Evolutionary conservation across 2,888 invertebrate species (phyloP).

Genomic region (Himalopsyche tibetana): DNA sequence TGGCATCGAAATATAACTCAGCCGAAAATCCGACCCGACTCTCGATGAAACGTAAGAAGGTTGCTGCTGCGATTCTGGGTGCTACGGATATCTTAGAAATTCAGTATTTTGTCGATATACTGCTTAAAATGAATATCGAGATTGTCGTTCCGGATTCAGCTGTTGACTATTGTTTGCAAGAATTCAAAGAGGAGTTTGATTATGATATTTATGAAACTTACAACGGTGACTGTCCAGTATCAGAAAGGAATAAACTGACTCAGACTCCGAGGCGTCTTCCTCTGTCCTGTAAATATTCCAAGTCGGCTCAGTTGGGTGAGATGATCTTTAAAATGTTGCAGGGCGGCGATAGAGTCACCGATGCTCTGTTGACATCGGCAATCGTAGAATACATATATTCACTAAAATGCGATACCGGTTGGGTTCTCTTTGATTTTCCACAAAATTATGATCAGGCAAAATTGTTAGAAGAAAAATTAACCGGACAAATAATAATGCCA

Average conservation of each 20-base stretch:
- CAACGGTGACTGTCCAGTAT: constrained; percentile 55
- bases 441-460: constrained; percentile 77
- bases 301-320: constrained; percentile 77
- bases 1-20: constrained; percentile 75
- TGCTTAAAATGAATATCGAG: constrained; percentile 72
- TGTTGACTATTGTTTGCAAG: constrained; percentile 78
- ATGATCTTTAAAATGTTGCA: constrained; percentile 76
- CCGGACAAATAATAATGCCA: constrained; percentile 72
- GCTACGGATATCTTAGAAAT: constrained; percentile 72
- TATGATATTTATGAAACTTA: too few species aligned
- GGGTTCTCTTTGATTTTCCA: constrained; percentile 82
- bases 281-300: constrained; percentile 77
- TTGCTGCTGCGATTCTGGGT: constrained; percentile 73
- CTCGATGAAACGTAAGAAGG: constrained; percentile 70
- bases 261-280: constrained; percentile 81
- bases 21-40: constrained; percentile 70
- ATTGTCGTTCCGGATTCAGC: constrained; percentile 75
- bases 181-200: constrained; percentile 76
- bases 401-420: constrained; percentile 72
- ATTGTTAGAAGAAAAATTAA: constrained; percentile 78
- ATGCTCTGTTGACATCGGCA: constrained; percentile 77
- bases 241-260: constrained; percentile 72
- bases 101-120: constrained; percentile 72
- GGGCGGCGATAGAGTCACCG: constrained; percentile 76
- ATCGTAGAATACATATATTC: constrained; percentile 79